phyloP scores from a whole-genome alignment of 2,888 invertebrate genomes.

The Polymixis lichenea region DNA sequence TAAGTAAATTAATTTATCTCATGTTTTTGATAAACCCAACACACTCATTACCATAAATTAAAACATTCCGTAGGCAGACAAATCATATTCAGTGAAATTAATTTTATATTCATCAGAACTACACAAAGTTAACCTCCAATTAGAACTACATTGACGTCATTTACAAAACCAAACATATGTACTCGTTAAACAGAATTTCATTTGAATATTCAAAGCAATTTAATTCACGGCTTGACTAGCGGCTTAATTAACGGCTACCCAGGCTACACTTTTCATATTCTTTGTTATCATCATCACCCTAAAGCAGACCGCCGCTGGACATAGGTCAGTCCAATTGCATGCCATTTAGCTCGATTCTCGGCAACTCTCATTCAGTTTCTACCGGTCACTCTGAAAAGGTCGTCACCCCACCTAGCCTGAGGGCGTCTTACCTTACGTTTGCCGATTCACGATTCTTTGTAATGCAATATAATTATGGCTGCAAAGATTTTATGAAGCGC shows the following conservation, averaged over 20 bases:
- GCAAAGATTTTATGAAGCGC: conserved; percentile 78
- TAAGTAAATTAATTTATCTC: conserved; percentile 1
- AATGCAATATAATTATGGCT: conserved; percentile 32
- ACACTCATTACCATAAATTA: conserved; percentile 33
- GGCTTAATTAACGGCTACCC: too few species aligned
- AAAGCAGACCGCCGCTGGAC: too few species aligned
- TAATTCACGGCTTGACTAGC: conserved; percentile 69
- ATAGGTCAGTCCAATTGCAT: too few species aligned
- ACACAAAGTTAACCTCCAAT: conserved; percentile 74
- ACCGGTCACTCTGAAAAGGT: too few species aligned
- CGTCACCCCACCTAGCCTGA: too few species aligned
- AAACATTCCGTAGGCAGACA: conserved; percentile 24
- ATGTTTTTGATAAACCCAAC: conserved; percentile 18
- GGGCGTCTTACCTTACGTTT: too few species aligned
- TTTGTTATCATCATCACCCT: conserved; percentile 53
- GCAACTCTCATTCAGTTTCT: too few species aligned
- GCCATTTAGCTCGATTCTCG: too few species aligned
- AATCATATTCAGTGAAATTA: conserved; percentile 39
- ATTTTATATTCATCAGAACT: conserved; percentile 67
- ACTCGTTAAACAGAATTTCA: conserved; percentile 78
- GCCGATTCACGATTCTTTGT: too few species aligned
- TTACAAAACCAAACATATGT: conserved; percentile 73
- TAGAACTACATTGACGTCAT: conserved; percentile 69
- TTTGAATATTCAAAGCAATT: conserved; percentile 81
- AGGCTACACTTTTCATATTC: conserved; percentile 72